A percentile compares a stretch with the other conserved stretches of the same genome.
Evolutionary conservation across 2,113 vertebrate genomes (phyloP).

Genomic region (Callospermophilus lateralis): DNA sequence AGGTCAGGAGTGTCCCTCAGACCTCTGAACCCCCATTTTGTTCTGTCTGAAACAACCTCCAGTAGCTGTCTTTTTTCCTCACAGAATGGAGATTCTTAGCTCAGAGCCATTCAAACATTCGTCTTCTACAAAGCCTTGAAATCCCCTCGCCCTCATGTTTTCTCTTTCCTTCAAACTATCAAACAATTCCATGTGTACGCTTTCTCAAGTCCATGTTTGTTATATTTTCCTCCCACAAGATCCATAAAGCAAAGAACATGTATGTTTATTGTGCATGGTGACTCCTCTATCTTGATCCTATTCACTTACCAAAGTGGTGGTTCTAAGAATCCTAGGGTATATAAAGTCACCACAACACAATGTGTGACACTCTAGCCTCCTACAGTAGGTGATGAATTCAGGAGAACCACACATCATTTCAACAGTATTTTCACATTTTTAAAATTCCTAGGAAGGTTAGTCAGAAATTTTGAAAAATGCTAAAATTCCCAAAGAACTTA

Average conservation of each 20-base stretch:
- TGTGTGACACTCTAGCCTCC: rapidly evolving
- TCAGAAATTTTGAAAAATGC: background rate
- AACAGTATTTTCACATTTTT: background rate
- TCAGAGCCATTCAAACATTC: background rate
- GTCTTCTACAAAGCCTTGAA: background rate
- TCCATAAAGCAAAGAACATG: background rate
- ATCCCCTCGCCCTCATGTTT: background rate
- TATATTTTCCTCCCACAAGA: background rate
- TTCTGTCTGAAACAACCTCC: background rate
- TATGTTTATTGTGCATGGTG: background rate
- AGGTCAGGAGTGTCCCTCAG: background rate
- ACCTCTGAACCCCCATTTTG: background rate
- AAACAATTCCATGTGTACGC: background rate
- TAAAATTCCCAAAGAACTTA: background rate
- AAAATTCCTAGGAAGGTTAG: background rate
- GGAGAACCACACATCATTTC: background rate
- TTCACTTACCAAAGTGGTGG: background rate
- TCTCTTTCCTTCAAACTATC: background rate
- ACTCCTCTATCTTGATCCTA: background rate
- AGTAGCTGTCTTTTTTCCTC: background rate
- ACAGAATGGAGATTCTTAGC: background rate
- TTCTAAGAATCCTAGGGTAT: background rate
- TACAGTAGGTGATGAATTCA: background rate
- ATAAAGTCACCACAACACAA: background rate
- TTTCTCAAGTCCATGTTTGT: background rate